phyloP scores from a whole-genome alignment of 1,140 invertebrate species.

The Tetramorium alpestre region DNA sequence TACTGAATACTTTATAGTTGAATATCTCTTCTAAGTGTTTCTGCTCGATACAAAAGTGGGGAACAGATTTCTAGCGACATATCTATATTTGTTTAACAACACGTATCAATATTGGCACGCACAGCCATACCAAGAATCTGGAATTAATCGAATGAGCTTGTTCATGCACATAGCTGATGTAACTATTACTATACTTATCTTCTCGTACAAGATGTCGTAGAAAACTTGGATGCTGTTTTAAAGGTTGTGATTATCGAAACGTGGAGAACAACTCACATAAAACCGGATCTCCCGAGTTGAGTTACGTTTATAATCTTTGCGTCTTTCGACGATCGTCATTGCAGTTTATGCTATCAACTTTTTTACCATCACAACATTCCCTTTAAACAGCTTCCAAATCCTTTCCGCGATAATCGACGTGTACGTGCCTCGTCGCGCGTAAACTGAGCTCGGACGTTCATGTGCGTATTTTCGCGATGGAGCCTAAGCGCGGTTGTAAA shows the following conservation, averaged over 20 bases:
- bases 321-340: neutral
- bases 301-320: neutral
- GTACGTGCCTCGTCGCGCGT: slow-evolving; percentile 1
- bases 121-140: neutral
- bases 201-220: slow-evolving; percentile 12
- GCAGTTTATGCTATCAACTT: neutral
- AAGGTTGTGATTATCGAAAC: neutral
- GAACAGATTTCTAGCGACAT: neutral
- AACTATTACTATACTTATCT: slow-evolving; percentile 13
- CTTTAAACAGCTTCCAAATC: slow-evolving; percentile 25
- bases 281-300: neutral
- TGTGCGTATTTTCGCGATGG: slow-evolving; percentile 33
- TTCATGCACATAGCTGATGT: slow-evolving; percentile 16
- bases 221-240: slow-evolving; percentile 34
- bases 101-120: neutral
- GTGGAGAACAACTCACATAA: neutral
- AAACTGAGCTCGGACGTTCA: neutral
- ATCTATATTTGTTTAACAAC: neutral
- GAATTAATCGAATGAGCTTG: slow-evolving; percentile 12
- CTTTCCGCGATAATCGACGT: neutral
- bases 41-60: slow-evolving; percentile 2
- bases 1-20: neutral
- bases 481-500: slow-evolving; percentile 51
- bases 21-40: slow-evolving; percentile 19
- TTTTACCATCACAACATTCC: neutral